phyloP scores from a whole-genome alignment of 2,888 invertebrate species.

The Pheosia gnoma region DNA sequence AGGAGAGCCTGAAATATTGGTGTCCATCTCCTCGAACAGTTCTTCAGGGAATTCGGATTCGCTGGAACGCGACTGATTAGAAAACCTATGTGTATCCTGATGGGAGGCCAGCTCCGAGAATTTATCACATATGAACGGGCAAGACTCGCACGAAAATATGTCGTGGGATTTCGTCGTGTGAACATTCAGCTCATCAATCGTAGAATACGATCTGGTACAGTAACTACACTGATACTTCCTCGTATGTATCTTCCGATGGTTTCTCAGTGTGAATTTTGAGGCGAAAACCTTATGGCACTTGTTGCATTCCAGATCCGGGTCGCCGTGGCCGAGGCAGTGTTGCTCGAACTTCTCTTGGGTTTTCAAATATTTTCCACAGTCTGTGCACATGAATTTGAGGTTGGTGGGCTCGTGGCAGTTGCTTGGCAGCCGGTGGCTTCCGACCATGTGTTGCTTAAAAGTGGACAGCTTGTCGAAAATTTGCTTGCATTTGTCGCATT shows the following conservation, averaged over 20 bases:
- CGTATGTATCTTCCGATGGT: slow-evolving; percentile 69
- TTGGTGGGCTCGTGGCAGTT: slow-evolving; percentile 22
- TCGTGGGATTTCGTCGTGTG: slow-evolving; percentile 61
- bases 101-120: slow-evolving; percentile 48
- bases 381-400: slow-evolving; percentile 58
- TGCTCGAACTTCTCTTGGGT: slow-evolving; percentile 63
- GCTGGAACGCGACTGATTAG: slow-evolving; percentile 20
- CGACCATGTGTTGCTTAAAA: slow-evolving; percentile 67
- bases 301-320: slow-evolving; percentile 74
- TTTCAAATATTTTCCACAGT: slow-evolving; percentile 70
- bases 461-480: slow-evolving; percentile 64
- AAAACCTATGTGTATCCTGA: slow-evolving; percentile 32
- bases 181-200: slow-evolving; percentile 43
- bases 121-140: slow-evolving; percentile 47
- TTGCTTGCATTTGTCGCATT: slow-evolving; percentile 74
- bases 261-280: slow-evolving; percentile 70
- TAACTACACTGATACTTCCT: slow-evolving; percentile 58
- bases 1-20: slow-evolving; percentile 35
- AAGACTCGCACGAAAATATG: slow-evolving; percentile 54
- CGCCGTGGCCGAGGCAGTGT: slow-evolving; percentile 71
- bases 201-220: slow-evolving; percentile 60
- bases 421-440: slow-evolving; percentile 44
- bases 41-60: slow-evolving; percentile 45
- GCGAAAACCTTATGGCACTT: slow-evolving; percentile 77
- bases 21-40: slow-evolving; percentile 39